These are phyloP conservation scores for Holothuria scabra DNA, from an alignment of 53 echinoderm and acorn worm genomes.

Conservation along the genomic window DNA sequence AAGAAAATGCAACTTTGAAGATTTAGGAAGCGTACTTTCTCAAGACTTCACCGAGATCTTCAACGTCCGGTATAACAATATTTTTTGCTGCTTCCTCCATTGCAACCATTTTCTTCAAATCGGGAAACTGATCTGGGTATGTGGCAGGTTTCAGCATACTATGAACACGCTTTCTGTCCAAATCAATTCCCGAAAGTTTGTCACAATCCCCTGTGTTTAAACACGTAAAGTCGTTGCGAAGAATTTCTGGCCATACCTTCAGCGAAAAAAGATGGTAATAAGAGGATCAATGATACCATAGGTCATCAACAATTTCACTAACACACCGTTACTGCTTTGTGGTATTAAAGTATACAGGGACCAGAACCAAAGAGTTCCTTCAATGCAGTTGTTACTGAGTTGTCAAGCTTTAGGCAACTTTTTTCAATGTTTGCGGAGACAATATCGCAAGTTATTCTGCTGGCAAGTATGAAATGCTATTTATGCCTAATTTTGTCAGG, in stretches of 20 bases:
- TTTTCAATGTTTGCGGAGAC: too few relatives aligned
- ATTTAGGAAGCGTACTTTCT: constrained; percentile 43
- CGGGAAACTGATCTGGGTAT: constrained; percentile 62
- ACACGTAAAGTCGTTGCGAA: constrained; percentile 48
- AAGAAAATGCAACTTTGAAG: neutral
- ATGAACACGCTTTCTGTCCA: constrained; percentile 51
- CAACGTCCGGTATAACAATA: constrained; percentile 52
- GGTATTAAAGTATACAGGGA: too few relatives aligned
- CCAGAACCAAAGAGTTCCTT: too few relatives aligned
- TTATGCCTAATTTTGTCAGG: too few relatives aligned
- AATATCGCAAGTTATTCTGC: too few relatives aligned
- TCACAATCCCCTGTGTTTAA: neutral
- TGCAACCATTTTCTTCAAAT: constrained; percentile 51
- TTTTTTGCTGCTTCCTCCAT: constrained; percentile 60
- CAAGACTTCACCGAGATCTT: constrained; percentile 58
- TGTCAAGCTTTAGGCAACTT: too few relatives aligned
- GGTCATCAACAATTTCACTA: too few relatives aligned
- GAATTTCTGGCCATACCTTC: constrained; percentile 57
- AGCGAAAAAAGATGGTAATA: too few relatives aligned
- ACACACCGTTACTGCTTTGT: too few relatives aligned
- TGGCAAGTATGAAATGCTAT: too few relatives aligned
- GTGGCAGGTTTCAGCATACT: constrained; percentile 59
- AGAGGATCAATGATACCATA: too few relatives aligned
- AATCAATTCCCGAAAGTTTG: neutral
- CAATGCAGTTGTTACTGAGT: too few relatives aligned